These are phyloP conservation scores for Microcebus murinus DNA, from an alignment of 2,113 vertebrate species.

Conservation along the genomic window DNA sequence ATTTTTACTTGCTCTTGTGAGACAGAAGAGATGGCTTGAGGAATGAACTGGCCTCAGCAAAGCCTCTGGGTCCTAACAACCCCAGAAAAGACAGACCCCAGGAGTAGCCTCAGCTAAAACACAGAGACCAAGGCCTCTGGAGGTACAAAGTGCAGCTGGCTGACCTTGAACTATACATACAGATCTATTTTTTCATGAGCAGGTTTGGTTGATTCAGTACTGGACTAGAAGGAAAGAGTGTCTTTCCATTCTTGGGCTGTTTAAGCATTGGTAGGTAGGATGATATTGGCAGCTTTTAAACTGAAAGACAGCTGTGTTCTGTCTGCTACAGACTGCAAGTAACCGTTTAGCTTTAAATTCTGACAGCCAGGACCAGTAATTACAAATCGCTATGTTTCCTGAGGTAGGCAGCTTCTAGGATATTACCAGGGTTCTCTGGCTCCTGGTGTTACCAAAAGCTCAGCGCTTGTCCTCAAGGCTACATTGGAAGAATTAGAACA, in stretches of 20 bases:
- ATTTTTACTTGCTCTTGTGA: not conserved
- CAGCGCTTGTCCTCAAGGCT: too few species aligned
- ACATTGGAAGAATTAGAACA: too few species aligned
- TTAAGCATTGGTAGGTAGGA: not conserved
- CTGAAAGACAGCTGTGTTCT: not conserved
- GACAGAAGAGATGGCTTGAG: not conserved
- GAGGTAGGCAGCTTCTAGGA: not conserved
- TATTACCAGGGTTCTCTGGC: too few species aligned
- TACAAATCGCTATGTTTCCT: not conserved
- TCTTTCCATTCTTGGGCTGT: not conserved
- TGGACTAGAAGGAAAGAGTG: not conserved
- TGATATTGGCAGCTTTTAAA: constrained; percentile 13
- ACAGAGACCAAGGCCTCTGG: not conserved
- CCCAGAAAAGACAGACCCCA: not conserved
- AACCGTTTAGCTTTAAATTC: not conserved
- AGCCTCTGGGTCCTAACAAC: not conserved
- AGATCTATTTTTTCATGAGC: not conserved
- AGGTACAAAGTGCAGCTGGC: too few species aligned
- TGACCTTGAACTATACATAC: not conserved
- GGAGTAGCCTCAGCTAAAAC: not conserved
- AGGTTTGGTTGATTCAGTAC: not conserved
- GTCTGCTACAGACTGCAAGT: not conserved
- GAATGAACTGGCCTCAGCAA: not conserved
- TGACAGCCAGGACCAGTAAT: not conserved
- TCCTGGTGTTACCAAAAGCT: not conserved